Conservation (phyloP, 2,797 vertebrate genomes). For the Vultur gryphus region DNA sequence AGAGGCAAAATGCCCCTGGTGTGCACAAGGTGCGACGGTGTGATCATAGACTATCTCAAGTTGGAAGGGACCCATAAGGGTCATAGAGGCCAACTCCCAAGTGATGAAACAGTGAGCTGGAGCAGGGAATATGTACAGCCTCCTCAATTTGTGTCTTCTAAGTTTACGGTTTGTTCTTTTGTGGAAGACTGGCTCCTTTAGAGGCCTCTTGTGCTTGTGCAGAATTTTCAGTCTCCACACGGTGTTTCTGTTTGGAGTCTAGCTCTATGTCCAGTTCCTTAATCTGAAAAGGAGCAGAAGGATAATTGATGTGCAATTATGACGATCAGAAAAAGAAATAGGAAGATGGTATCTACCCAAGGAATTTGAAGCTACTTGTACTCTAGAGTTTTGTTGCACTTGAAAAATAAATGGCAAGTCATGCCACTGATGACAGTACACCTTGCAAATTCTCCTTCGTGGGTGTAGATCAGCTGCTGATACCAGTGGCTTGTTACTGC, state of each 20-base stretch:
- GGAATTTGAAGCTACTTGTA: not conserved
- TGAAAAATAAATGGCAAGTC: not conserved
- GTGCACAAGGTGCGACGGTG: not conserved
- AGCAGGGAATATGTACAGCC: not conserved
- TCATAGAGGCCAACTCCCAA: not conserved
- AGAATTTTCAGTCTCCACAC: constrained; percentile 71
- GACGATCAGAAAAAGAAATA: not conserved
- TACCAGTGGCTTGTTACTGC: not conserved
- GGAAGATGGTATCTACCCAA: not conserved
- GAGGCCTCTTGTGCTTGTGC: constrained; percentile 68
- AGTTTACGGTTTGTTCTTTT: constrained; percentile 67
- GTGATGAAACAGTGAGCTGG: not conserved
- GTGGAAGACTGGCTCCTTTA: constrained; percentile 78
- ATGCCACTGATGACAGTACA: not conserved
- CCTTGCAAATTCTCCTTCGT: not conserved
- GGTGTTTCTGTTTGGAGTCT: constrained; percentile 73
- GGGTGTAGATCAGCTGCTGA: not conserved
- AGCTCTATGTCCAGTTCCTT: constrained; percentile 74
- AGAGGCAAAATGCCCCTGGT: not conserved
- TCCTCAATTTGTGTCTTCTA: constrained; percentile 75
- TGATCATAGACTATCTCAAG: not conserved
- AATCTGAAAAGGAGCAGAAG: constrained; percentile 44
- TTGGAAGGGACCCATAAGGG: not conserved
- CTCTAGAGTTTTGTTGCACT: not conserved
- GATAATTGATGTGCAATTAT: not conserved